Evolutionary conservation across 2,113 vertebrate species (phyloP), one percentile per base, ranked within the genome.

Genomic region (Scomber scombrus): DNA sequence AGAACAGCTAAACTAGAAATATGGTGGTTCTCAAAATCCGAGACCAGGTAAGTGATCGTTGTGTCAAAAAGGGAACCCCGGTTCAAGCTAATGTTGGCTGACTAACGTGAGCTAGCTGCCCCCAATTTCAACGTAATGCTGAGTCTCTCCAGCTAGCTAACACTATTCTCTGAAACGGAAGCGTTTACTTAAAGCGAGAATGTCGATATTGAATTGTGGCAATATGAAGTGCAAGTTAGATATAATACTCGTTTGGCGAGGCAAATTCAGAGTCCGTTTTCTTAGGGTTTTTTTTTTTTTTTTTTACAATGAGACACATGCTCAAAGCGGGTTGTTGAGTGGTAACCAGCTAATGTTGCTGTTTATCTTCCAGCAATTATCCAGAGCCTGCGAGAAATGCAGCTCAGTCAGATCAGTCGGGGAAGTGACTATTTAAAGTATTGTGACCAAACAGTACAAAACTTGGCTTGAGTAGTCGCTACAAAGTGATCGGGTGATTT

Each of bases 11-110:
- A 85, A 86, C 88, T 64, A 84, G 87, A 93, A 95, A 94, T 93
- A 95, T 94, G 94, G 94, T 95, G 93, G 93, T 95, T 91, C 94
- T 95, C 91, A 94, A 94, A 92, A 93, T 95, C 72, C 91, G 94
- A 93, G 95, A 95, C 87, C 95, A 95, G 95, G 95, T 95, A 89
- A 88, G 93, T 85, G 74, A 68, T 61, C 21, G 12, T 34, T 76
- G 54, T 64, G 56, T 62, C 49, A 68, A 80, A 81, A 80, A 63
- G 47, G 50, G 23, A 50, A 71, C 10, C n/a, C 3, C 83, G 85
- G 79, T 91, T 89, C 64, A 12, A 66, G 72, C 73, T 83, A 62
- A 34, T 71, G 50, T 51, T 56, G 67, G 31, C 54, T 40, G 13
- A 81, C 70, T 90, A 76, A 69, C n/a, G 70, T 49, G 81, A 91